Evolutionary conservation across 2,888 invertebrate species (phyloP).

Genomic region (Plebejus melissa): DNA sequence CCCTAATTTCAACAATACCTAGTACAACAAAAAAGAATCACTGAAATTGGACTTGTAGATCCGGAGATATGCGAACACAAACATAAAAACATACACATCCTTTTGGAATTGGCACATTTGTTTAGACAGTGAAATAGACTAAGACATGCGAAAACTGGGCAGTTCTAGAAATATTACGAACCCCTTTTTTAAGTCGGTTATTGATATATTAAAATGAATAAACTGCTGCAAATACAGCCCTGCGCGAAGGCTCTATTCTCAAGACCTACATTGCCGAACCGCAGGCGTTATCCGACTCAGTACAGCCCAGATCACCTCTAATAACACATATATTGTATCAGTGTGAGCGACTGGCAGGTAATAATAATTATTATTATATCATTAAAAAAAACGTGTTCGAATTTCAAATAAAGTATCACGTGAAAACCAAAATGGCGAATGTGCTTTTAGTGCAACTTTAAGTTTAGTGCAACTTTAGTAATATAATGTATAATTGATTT

Average conservation of each 20-base stretch:
- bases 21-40: no score
- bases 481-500: neutral
- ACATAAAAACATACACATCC: no score
- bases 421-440: neutral
- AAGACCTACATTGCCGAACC: slow-evolving; percentile 68
- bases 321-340: slow-evolving; percentile 45
- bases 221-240: slow-evolving; percentile 48
- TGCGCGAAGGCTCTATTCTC: slow-evolving; percentile 62
- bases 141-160: no score
- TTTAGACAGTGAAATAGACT: no score
- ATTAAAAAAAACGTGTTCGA: neutral
- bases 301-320: slow-evolving; percentile 55
- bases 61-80: no score
- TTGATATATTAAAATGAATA: neutral
- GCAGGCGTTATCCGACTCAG: slow-evolving; percentile 58
- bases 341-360: slow-evolving; percentile 18
- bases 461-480: no score
- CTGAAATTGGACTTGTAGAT: no score
- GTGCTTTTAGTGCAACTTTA: neutral
- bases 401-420: slow-evolving; percentile 9
- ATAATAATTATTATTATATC: neutral
- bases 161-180: no score
- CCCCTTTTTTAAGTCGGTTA: no score
- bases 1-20: no score
- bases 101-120: no score